Evolutionary conservation across 2,797 vertebrate genomes (phyloP).

Genomic region (Chloroceryle amazona): DNA sequence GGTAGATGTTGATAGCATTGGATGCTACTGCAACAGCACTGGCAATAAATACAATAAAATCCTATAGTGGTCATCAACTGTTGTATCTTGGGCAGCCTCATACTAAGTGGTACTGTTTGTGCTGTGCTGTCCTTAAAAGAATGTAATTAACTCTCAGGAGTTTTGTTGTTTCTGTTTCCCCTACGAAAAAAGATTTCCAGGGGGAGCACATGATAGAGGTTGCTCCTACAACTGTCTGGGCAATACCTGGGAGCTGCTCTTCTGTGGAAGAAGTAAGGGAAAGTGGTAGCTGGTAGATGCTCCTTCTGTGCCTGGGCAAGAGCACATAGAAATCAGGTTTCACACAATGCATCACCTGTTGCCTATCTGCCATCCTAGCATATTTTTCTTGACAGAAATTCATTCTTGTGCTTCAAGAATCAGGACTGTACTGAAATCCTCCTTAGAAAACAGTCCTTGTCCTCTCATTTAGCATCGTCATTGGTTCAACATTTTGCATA

Average conservation of each 20-base stretch:
- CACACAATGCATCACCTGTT: background rate
- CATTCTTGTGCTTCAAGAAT: background rate
- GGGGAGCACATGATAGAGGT: accelerated
- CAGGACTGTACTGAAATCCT: background rate
- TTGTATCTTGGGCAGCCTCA: background rate
- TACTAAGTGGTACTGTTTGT: background rate
- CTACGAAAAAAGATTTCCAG: background rate
- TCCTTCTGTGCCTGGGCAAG: background rate
- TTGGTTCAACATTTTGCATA: background rate
- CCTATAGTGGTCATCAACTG: background rate
- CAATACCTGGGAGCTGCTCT: background rate
- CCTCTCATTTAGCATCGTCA: background rate
- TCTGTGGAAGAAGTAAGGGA: background rate
- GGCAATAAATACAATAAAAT: background rate
- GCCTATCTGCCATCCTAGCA: background rate
- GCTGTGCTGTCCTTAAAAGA: background rate
- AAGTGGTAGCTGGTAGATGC: background rate
- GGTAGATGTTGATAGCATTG: background rate
- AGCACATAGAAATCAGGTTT: background rate
- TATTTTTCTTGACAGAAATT: background rate
- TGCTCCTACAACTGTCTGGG: background rate
- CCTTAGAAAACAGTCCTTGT: background rate
- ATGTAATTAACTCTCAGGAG: background rate
- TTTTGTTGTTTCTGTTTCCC: background rate
- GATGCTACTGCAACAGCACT: background rate